These are phyloP conservation scores for Rhabdomys dilectus DNA, from an alignment of 2,113 vertebrate genomes.

Conservation along the genomic window DNA sequence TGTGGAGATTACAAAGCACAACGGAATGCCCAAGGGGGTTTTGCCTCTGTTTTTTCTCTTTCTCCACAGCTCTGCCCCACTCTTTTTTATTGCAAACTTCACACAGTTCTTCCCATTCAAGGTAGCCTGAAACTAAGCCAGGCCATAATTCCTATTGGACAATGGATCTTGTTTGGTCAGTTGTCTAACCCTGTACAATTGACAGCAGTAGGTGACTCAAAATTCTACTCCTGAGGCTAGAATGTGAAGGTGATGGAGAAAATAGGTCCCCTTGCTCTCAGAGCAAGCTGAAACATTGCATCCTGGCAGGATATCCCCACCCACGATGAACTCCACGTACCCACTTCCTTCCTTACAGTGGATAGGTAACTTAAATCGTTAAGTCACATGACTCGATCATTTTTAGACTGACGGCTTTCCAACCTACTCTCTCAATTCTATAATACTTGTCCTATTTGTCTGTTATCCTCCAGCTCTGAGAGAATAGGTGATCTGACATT, in stretches of 20 bases:
- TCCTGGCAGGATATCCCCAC: background rate
- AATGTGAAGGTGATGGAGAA: background rate
- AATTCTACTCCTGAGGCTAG: background rate
- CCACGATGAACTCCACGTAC: background rate
- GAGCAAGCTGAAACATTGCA: background rate
- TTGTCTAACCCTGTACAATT: background rate
- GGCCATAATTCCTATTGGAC: background rate
- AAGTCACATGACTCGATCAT: background rate
- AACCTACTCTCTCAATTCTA: background rate
- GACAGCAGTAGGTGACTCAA: background rate
- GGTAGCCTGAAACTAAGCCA: slow-evolving; percentile 26
- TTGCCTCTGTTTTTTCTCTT: background rate
- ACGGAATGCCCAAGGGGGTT: background rate
- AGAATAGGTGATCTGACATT: background rate
- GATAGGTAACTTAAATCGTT: background rate
- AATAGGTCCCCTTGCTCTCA: background rate
- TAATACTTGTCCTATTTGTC: background rate
- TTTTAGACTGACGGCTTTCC: slow-evolving; percentile 5
- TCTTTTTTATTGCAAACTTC: background rate
- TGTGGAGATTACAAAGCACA: slow-evolving; percentile 22
- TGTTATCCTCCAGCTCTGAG: background rate
- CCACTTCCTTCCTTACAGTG: background rate
- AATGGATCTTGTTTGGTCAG: slow-evolving; percentile 24
- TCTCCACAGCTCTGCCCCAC: background rate
- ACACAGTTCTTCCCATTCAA: background rate